Evolutionary conservation across 2,113 vertebrate species (phyloP).

Genomic region (Epinephelus lanceolatus): DNA sequence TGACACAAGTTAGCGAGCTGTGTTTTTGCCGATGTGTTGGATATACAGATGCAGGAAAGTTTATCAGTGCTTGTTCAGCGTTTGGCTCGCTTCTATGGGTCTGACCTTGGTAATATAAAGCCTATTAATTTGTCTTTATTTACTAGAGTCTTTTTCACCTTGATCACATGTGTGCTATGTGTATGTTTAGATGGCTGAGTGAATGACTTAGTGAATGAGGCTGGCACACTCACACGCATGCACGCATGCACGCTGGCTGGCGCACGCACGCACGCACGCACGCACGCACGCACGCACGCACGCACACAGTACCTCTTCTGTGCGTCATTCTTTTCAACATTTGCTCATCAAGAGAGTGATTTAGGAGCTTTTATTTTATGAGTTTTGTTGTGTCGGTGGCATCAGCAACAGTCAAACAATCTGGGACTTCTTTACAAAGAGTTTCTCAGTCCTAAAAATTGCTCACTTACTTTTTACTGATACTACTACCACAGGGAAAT

Average conservation of each 20-base stretch:
- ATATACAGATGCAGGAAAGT: conserved; percentile 39
- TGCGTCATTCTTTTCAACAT: conserved; percentile 22
- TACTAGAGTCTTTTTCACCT: not conserved
- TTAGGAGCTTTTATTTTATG: not conserved
- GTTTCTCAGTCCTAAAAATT: not conserved
- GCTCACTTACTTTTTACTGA: not conserved
- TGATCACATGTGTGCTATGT: not conserved
- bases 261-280: not conserved
- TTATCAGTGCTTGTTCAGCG: conserved; percentile 21
- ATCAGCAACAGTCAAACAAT: conserved; percentile 22
- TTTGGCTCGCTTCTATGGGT: conserved; percentile 3
- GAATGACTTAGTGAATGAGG: not conserved
- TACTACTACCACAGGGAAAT: not conserved
- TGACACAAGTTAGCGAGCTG: conserved; percentile 58
- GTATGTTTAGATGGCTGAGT: not conserved
- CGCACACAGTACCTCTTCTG: conserved; percentile 5
- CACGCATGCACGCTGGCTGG: not conserved
- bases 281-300: not conserved
- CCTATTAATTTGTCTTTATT: not conserved
- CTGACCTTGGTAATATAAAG: not conserved
- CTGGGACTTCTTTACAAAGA: not conserved
- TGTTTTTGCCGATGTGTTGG: conserved; percentile 45
- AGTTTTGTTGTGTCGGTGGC: not conserved
- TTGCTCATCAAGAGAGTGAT: not conserved
- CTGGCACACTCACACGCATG: not conserved